Percentiles rank a stretch among this genome's conserved stretches.
These are phyloP conservation scores for Bicyclus anynana DNA, from an alignment of 1,140 invertebrate species.

Conservation along the genomic window DNA sequence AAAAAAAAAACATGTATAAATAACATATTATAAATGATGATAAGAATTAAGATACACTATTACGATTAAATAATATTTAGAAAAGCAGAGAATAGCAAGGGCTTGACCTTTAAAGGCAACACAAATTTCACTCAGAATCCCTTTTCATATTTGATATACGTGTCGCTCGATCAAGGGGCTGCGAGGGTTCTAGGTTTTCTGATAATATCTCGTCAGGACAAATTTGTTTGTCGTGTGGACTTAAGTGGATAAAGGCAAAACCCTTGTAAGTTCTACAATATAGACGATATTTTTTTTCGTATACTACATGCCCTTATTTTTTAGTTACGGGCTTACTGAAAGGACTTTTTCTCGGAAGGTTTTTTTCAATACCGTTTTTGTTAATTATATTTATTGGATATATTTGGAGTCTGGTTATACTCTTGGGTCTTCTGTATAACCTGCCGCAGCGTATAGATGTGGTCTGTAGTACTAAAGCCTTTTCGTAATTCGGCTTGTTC, in stretches of 20 bases:
- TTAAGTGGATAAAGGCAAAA: slow-evolving; percentile 26
- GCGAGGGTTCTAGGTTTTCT: slow-evolving; percentile 39
- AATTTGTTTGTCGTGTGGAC: slow-evolving; percentile 55
- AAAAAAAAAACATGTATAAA: too few relatives aligned
- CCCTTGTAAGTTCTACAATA: slow-evolving; percentile 10
- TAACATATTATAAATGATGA: too few relatives aligned
- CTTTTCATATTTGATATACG: slow-evolving; percentile 62
- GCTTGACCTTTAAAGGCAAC: slow-evolving; percentile 24
- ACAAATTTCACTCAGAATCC: slow-evolving; percentile 34
- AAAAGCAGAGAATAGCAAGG: not conserved
- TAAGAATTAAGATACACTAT: too few relatives aligned
- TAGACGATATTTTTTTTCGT: slow-evolving; percentile 3
- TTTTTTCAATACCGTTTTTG: not conserved
- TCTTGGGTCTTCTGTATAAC: too few relatives aligned
- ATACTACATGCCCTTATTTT: not conserved
- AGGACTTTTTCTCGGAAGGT: not conserved
- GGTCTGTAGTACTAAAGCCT: too few relatives aligned
- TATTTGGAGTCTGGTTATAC: too few relatives aligned
- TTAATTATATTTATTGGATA: not conserved
- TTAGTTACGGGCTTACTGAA: not conserved
- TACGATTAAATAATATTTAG: too few relatives aligned
- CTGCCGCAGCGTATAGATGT: too few relatives aligned
- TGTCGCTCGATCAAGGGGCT: slow-evolving; percentile 43
- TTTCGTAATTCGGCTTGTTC: too few relatives aligned
- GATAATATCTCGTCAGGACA: slow-evolving; percentile 65